Evolutionary conservation across 1,140 invertebrate species (phyloP), one percentile per base, ranked within the genome.

Genomic region (Lasioglossum albipes): DNA sequence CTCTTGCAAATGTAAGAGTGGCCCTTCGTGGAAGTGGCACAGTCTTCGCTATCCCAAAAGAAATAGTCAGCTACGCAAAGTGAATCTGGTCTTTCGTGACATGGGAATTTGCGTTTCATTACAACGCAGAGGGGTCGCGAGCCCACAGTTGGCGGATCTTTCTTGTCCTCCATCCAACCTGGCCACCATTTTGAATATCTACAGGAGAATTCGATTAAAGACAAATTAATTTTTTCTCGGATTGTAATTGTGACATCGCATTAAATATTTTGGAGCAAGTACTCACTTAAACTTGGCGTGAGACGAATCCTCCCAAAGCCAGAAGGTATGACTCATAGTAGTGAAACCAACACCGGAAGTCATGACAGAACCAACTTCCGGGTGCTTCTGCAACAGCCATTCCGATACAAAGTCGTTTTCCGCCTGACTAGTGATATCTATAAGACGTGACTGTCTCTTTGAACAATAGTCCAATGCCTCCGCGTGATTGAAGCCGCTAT

Each of bases 401-500:
- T 95, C 94, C 20, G 95, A 95, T 12, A 96, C 67, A 79, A 95
- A 95, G 87, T 95, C 93, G 87, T 94, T 95, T 90, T 96, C 95
- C n/a, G 88, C 88, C 89, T 95, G 92, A 18, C 91, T 94, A 12
- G 91, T 89, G 61, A 96, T 92, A 52, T 94, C 94, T 16, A 95
- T 80, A n/a, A 95, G 90, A 41, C 91, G 88, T 16, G 94, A 93
- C 41, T 93, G 92, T 18, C 88, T 90, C 2, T 71, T 64, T 22
- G 89, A 79, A 75, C 94, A 94, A 61, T 94, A 92, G 6, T 91
- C 84, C 68, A 93, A 80, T 41, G 94, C 94, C 82, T 94, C 93
- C 7, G 89, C 90, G 78, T 94, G 94, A 80, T 91, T 94, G 27
- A 93, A 90, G 2, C 90, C 92, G 65, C 90, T 86, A 2, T 84